Evolutionary conservation across 2,888 invertebrate species (phyloP).

Genomic region (Hoplodrina ambigua): DNA sequence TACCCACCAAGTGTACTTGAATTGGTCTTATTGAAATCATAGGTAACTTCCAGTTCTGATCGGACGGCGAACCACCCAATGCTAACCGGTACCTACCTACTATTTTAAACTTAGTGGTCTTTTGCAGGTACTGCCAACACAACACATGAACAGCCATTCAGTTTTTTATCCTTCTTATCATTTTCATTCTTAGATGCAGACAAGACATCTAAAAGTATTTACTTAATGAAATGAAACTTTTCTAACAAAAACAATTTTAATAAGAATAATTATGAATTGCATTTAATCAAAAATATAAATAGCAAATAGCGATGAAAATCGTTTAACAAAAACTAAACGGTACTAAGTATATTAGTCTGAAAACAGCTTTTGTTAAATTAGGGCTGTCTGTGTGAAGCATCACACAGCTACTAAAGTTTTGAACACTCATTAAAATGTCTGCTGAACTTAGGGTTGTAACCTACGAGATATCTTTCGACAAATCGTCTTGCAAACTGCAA

Average conservation of each 20-base stretch:
- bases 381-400: conserved; percentile 22
- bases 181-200: neutral
- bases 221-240: conserved; percentile 11
- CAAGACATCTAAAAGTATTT: neutral
- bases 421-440: conserved; percentile 53
- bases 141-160: too few relatives aligned
- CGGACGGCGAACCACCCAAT: too few relatives aligned
- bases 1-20: too few relatives aligned
- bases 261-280: conserved; percentile 11
- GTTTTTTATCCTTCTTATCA: too few relatives aligned
- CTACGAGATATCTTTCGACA: conserved; percentile 30
- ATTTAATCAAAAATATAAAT: conserved; percentile 22
- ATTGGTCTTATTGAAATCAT: too few relatives aligned
- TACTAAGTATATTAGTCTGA: conserved; percentile 40
- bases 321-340: conserved; percentile 26
- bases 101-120: too few relatives aligned
- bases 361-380: conserved; percentile 48
- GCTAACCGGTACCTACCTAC: too few relatives aligned
- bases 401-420: conserved; percentile 43
- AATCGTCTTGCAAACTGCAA: conserved; percentile 43
- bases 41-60: too few relatives aligned
- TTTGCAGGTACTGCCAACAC: too few relatives aligned
- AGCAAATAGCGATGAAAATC: conserved; percentile 20
- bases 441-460: conserved; percentile 33
- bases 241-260: conserved; percentile 16